phyloP scores from a whole-genome alignment of 2,113 vertebrate genomes.

The Platysteira castanea region DNA sequence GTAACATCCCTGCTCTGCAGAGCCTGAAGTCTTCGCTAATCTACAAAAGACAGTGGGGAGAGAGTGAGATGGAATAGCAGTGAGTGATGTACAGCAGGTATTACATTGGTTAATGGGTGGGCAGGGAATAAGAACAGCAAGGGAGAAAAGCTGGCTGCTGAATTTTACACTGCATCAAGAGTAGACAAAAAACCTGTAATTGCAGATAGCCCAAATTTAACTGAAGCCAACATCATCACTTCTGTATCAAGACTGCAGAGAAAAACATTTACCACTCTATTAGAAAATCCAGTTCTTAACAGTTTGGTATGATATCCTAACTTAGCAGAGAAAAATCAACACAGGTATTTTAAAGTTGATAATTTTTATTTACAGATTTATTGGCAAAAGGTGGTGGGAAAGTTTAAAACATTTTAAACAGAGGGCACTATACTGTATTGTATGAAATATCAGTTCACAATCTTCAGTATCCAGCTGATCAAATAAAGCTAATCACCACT shows the following conservation, averaged over 20 bases:
- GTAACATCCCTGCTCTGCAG: background rate
- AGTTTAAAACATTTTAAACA: slow-evolving; percentile 66
- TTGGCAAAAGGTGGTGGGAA: slow-evolving; percentile 68
- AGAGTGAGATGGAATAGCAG: background rate
- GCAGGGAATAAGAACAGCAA: background rate
- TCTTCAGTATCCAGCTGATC: slow-evolving; percentile 45
- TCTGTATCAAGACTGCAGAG: background rate
- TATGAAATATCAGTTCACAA: slow-evolving; percentile 32
- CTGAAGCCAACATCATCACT: background rate
- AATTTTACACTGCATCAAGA: background rate
- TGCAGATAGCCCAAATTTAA: background rate
- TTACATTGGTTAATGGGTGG: background rate
- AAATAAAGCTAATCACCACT: slow-evolving; percentile 55
- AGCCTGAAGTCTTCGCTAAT: background rate
- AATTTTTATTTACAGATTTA: slow-evolving; percentile 80
- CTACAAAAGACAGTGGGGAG: background rate
- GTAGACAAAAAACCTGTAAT: background rate
- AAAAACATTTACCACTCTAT: background rate
- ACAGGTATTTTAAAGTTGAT: slow-evolving; percentile 60
- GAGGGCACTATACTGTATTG: slow-evolving; percentile 8
- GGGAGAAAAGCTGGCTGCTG: background rate
- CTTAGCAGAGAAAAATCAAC: slow-evolving; percentile 46
- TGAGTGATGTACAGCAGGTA: background rate
- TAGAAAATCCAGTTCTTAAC: background rate
- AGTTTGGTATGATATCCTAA: background rate